phyloP scores from a whole-genome alignment of 2,888 invertebrate genomes.

The Keiferia lycopersicella region DNA sequence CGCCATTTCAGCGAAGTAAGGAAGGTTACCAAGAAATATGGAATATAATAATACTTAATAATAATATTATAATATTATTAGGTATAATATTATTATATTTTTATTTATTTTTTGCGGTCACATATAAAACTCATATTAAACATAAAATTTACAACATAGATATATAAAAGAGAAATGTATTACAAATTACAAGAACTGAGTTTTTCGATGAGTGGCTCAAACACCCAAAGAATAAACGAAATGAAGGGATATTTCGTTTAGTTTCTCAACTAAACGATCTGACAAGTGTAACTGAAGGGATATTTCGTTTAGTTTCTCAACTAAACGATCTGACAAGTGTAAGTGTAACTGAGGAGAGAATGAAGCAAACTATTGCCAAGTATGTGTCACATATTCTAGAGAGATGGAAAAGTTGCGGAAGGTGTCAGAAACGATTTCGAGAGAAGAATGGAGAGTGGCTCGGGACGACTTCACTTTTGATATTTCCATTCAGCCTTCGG shows the following conservation, averaged over 20 bases:
- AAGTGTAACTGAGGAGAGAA: background rate
- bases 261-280: background rate
- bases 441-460: background rate
- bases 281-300: background rate
- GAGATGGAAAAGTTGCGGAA: background rate
- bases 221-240: background rate
- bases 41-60: too few species aligned
- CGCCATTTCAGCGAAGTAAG: too few species aligned
- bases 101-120: too few species aligned
- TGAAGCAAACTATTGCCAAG: background rate
- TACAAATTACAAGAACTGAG: background rate
- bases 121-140: too few species aligned
- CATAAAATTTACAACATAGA: too few species aligned
- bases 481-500: background rate
- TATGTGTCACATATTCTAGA: background rate
- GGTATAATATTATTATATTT: too few species aligned
- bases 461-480: background rate
- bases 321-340: background rate
- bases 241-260: background rate
- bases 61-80: too few species aligned
- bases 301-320: background rate
- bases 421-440: background rate
- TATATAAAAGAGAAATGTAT: too few species aligned
- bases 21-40: too few species aligned
- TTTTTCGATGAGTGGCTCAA: background rate